Conservation (phyloP, 2,113 vertebrate genomes). For the Chionomys nivalis region DNA sequence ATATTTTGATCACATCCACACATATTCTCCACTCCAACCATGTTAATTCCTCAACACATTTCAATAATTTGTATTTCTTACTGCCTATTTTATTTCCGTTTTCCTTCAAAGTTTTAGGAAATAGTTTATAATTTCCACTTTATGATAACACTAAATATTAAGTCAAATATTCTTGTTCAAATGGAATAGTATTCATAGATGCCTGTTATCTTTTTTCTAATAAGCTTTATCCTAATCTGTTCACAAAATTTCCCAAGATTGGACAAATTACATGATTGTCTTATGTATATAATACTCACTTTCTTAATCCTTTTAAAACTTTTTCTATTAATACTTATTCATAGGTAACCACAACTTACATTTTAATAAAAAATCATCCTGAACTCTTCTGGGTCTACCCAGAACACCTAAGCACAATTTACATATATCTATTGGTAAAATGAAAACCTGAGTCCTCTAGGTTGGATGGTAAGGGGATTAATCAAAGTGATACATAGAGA, state of each 20-base stretch:
- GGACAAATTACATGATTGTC: not conserved
- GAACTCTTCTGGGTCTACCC: not conserved
- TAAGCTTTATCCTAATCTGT: not conserved
- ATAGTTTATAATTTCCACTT: constrained; percentile 3
- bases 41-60: not conserved
- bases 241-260: not conserved
- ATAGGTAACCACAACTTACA: constrained; percentile 10
- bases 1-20: not conserved
- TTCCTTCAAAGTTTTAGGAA: not conserved
- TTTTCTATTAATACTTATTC: not conserved
- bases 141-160: not conserved
- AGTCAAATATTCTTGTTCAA: not conserved
- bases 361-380: not conserved
- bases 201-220: not conserved
- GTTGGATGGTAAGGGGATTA: constrained; percentile 25
- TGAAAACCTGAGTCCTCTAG: not conserved
- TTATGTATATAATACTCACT: not conserved
- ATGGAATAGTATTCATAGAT: not conserved
- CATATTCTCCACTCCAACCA: not conserved
- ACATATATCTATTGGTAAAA: constrained; percentile 15
- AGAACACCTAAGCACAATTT: not conserved
- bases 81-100: not conserved
- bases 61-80: not conserved
- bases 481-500: not conserved
- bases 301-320: not conserved